phyloP scores from a whole-genome alignment of 1,140 invertebrate species.

The Lepeophtheirus salmonis region DNA sequence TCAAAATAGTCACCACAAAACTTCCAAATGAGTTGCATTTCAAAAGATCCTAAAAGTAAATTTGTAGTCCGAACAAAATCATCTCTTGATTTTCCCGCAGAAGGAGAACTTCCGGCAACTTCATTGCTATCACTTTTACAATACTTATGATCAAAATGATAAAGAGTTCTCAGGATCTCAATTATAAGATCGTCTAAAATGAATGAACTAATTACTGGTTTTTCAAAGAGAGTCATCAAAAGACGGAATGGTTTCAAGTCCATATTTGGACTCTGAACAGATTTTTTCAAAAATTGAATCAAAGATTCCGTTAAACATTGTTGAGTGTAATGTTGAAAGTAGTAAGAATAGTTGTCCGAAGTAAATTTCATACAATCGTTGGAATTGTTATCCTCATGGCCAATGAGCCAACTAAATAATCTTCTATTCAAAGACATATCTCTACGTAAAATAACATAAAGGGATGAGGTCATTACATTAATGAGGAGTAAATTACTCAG shows the following conservation, averaged over 20 bases:
- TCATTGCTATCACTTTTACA: constrained; percentile 21
- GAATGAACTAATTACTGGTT: constrained; percentile 63
- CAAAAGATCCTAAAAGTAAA: constrained; percentile 59
- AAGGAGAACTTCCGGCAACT: neutral
- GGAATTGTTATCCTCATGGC: constrained; percentile 38
- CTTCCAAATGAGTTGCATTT: constrained; percentile 68
- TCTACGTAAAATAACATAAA: constrained; percentile 61
- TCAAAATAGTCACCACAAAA: constrained; percentile 52
- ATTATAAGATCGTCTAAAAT: constrained; percentile 67
- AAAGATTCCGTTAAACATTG: constrained; percentile 1
- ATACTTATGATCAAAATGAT: constrained; percentile 20
- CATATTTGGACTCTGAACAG: constrained; percentile 31
- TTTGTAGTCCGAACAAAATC: constrained; percentile 46
- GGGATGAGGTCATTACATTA: constrained; percentile 51
- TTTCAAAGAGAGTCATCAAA: constrained; percentile 66
- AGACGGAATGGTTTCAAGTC: constrained; percentile 64
- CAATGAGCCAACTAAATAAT: constrained; percentile 62
- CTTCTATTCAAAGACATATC: constrained; percentile 81
- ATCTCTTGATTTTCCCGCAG: neutral
- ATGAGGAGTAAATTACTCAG: constrained; percentile 38
- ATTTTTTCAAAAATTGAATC: constrained; percentile 2
- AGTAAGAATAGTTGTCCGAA: neutral
- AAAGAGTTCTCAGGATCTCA: constrained; percentile 42
- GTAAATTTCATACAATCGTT: constrained; percentile 23
- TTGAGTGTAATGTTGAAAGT: constrained; percentile 13